Conservation (phyloP, 2,113 vertebrate genomes). For the Lagopus muta region DNA sequence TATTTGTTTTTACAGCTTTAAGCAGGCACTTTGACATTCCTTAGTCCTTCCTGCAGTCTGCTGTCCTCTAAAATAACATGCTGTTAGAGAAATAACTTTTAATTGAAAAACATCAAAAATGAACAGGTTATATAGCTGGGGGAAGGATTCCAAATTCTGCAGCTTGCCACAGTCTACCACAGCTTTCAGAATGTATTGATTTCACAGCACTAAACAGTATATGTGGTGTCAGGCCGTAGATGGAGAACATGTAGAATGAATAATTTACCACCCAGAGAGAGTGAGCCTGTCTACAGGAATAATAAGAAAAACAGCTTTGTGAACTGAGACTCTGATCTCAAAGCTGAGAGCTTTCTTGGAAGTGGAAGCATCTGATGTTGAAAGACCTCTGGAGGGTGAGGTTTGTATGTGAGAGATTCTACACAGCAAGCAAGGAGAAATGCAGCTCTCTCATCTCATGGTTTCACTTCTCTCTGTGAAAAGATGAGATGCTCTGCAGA, state of each 20-base stretch:
- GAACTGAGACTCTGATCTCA: not conserved
- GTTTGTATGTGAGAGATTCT: not conserved
- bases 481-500: not conserved
- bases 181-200: conserved; percentile 31
- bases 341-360: not conserved
- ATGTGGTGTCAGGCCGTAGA: not conserved
- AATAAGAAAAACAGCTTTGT: not conserved
- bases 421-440: not conserved
- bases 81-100: not conserved
- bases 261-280: conserved; percentile 56
- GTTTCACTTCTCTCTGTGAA: not conserved
- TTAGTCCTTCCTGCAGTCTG: not conserved
- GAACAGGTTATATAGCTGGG: not conserved
- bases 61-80: not conserved
- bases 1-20: not conserved
- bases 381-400: not conserved
- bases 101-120: not conserved
- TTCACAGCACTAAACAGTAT: conserved; percentile 8
- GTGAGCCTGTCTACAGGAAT: not conserved
- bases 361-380: not conserved
- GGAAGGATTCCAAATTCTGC: not conserved
- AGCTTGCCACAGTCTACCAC: not conserved
- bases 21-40: not conserved
- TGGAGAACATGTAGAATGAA: conserved; percentile 41
- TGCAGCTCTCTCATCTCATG: not conserved